Evolutionary conservation across 1,140 invertebrate species (phyloP), one percentile per base, ranked within the genome.

Genomic region (Drosophila willistoni): DNA sequence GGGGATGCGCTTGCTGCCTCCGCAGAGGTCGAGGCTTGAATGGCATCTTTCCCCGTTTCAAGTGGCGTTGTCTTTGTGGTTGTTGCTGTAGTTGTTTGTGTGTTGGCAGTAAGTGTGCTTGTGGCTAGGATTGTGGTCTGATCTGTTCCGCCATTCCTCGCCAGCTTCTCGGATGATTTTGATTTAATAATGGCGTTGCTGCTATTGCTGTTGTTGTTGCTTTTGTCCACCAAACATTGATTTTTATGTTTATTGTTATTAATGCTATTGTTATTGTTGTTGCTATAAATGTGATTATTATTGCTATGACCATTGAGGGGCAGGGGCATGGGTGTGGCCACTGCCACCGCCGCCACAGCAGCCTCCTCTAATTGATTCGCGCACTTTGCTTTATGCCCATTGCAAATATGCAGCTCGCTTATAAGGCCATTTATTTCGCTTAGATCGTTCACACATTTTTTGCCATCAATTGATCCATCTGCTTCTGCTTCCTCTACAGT

Each of bases 51-150:
- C 63, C 42, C 62, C 72, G 74, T 75, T 36, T 72, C 62, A 60
- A 62, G 47, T 29, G 81, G 55, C 61, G 70, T 72, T 71, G 71
- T 66, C 59, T 79, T 85, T 66, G 79, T 73, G 59, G 47, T 62
- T 60, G 69, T 86, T 73, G 65, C 57, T 69, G 75, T 59, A 34
- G 71, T 80, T 64, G 80, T 71, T 64, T 80, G 54, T 76, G 71
- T 84, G 36, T 75, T 89, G 84, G 84, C 84, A 89, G 84, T 89
- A 77, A 59, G 78, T 54, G 78, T 81, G 47, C 63, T 89, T 55
- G 73, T 71, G 34, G 77, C 77, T 74, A 36, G 41, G 51, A 65
- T 68, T 29, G 57, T 34, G 22, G 34, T 33, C 47, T 71, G 64
- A 55, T 70, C 41, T 69, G 51, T 57, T 76, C 22, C 63, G 70